Base-by-base conservation (phyloP, 2,113 vertebrate genomes). In the Eira barbara region DNA sequence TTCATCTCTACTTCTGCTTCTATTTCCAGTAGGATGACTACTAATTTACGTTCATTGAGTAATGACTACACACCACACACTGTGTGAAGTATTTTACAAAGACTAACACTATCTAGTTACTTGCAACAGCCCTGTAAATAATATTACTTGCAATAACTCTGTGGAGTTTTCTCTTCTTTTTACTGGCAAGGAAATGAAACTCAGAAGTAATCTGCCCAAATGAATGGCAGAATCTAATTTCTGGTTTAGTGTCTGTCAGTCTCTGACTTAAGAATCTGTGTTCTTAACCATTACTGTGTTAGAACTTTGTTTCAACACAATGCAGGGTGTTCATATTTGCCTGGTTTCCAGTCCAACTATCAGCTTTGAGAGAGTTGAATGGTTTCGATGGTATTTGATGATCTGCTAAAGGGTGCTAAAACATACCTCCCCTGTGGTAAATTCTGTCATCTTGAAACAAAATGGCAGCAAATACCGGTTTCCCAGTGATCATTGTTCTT, bases 391-490 rank as follows among this genome's bases (percentile, higher is more conserved):
- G 8, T 39, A 36, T 86, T 47, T 92, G 29, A 57, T 80, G 42
- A 71, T 83, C 65, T 92, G 59, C 39, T 73, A 59, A 59, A 27
- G 8, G 31, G 18, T 57, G 3, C 31, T 45, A 0, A 31, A 67
- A 78, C 2, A 78, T 3, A 45, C 7, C 0, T 89, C 39, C 49
- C 14, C 49, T 63, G 52, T 52, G 31, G 57, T 81, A 47, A 69
- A 83, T 78, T 76, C 42, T 92, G 23, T 80, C 71, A 90, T 90
- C 47, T 39, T 96, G 36, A 96, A 86, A 63, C 39, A 96, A 96
- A 86, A 42, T 55, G 79, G 13, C 57, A 84, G n/a, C 20, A 25
- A 63, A 74, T 57, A 71, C 3, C 42, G 13, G 6, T 71, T 96
- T 93, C 78, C 73, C 6, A 57, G 21, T 47, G 65, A 82, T 67